Base-by-base conservation (phyloP, 35 echinoderm and acorn worm species). In the Apostichopus parvimensis region DNA sequence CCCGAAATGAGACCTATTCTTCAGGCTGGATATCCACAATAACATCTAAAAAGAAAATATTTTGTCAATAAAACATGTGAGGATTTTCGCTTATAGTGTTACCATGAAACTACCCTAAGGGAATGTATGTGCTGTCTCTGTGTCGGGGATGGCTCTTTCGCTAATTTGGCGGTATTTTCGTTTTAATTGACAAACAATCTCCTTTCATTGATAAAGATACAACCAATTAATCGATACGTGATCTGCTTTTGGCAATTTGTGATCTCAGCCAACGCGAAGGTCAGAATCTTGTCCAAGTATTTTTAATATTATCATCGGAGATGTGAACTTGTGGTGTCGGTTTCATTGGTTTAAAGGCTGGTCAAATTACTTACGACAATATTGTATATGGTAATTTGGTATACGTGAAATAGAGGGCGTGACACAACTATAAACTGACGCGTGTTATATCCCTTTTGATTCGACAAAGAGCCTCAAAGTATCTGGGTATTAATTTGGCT, bases 151-250 rank as follows among this genome's bases (percentile, higher is more conserved):
- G 71, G 17, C 21, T 75, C 71, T 18, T 45, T 75, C 15, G 17
- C 71, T 75, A 75, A 75, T 75, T 75, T 75, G 71, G 71, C 21
- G 71, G 71, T 75, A 18, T 75, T 75, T 75, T 75, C 71, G 71
- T 53, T 82, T 82, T 82, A 82, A 82, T 82, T 82, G 79, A 82
- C 79, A 57, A 82, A 82, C 79, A 82, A 82, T 82, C 28, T 82
- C 71, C 1, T 11, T 53, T n/a, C 79, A 82, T 53, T 82, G 52
- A 56, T 82, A n/a, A 18, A 57, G 52, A 56, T 82, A 82, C 21
- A 9, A 12, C 1, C 52, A 82, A 82, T 82, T 82, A 82, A 82
- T 82, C 13, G 6, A 55, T 82, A 82, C 79, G 79, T 82, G 79
- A 82, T 82, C 52, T 82, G 54, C 79, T 55, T 6, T 82, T 8